These are phyloP conservation scores for Mus spicilegus DNA, from an alignment of 2,113 vertebrate genomes.

Conservation along the genomic window DNA sequence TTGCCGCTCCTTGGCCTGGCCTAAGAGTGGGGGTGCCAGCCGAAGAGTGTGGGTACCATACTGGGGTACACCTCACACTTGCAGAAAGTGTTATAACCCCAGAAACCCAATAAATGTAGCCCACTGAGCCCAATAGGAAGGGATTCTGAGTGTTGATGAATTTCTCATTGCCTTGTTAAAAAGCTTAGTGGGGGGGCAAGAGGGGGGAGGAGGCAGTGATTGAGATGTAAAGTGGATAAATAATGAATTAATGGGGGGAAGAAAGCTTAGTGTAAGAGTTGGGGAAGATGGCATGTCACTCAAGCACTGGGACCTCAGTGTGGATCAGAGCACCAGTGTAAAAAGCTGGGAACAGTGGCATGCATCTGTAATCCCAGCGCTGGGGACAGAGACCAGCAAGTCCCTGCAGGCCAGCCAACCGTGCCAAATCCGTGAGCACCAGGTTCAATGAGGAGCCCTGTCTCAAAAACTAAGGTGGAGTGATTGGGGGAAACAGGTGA, in stretches of 20 bases:
- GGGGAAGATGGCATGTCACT: not conserved
- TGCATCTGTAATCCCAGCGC: not conserved
- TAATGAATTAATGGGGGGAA: no score
- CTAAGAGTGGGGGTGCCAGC: not conserved
- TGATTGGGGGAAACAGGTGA: no score
- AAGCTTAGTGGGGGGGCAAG: no score
- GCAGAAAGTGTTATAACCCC: not conserved
- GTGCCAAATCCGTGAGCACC: not conserved
- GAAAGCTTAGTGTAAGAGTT: not conserved
- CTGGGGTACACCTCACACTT: not conserved
- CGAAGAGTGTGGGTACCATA: no score
- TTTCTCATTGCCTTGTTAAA: fast-evolving
- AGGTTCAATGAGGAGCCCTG: not conserved
- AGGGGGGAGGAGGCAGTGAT: no score
- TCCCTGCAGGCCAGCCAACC: not conserved
- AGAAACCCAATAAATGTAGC: not conserved
- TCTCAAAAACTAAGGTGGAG: no score
- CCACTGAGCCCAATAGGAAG: not conserved
- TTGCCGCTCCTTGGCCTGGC: not conserved
- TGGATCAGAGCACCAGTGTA: not conserved
- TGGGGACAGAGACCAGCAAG: not conserved
- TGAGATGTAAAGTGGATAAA: no score
- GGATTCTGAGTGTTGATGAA: fast-evolving
- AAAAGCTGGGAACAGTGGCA: not conserved
- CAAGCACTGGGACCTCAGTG: not conserved